A percentile compares a stretch with the other conserved stretches of the same genome.
phyloP scores from a whole-genome alignment of 2,888 invertebrate species.

The Sarcophaga caerulescens region DNA sequence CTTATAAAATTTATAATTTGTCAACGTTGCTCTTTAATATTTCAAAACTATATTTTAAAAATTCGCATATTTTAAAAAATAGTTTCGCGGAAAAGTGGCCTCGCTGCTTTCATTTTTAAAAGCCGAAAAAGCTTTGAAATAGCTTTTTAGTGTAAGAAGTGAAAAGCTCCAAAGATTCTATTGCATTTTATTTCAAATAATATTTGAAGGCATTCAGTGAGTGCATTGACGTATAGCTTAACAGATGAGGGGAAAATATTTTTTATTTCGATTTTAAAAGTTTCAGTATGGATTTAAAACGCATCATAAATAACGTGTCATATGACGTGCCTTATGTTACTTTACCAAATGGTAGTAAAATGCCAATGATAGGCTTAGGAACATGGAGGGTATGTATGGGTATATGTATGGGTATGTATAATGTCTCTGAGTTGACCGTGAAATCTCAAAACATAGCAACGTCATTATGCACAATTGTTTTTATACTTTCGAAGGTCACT shows the following conservation, averaged over 20 bases:
- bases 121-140: not conserved
- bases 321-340: constrained; percentile 83
- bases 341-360: constrained; percentile 84
- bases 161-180: constrained; percentile 42
- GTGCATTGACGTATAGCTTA: constrained; percentile 3
- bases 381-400: constrained; percentile 87
- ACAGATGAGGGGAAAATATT: not conserved
- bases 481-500: not conserved
- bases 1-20: not conserved
- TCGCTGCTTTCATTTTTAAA: not conserved
- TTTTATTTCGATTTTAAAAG: constrained; percentile 1
- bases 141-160: not conserved
- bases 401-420: not conserved
- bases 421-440: constrained; percentile 43
- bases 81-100: not conserved
- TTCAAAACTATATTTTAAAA: not conserved
- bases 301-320: constrained; percentile 78
- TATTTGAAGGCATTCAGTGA: not conserved
- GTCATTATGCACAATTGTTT: constrained; percentile 31
- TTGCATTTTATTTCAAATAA: constrained; percentile 2
- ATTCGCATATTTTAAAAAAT: not conserved
- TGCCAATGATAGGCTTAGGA: constrained; percentile 88
- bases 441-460: constrained; percentile 21
- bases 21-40: not conserved
- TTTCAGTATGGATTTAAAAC: constrained; percentile 32